Conservation (phyloP, 2,797 vertebrate species). For the Pseudotriccus pelzelni region DNA sequence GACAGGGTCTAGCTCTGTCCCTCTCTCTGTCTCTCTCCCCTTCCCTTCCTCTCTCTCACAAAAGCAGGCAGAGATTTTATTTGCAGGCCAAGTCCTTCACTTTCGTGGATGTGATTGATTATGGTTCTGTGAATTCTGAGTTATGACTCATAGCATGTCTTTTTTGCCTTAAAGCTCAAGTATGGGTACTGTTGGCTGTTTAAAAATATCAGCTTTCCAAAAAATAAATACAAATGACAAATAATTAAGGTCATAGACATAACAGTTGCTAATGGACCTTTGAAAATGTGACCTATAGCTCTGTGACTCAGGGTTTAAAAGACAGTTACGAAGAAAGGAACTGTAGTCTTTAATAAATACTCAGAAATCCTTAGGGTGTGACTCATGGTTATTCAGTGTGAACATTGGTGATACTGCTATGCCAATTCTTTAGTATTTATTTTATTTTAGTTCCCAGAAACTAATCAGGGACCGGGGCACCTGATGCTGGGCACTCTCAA, state of each 20-base stretch:
- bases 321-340: neutral
- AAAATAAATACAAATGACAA: neutral
- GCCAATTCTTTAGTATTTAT: neutral
- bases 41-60: neutral
- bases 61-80: neutral
- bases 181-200: neutral
- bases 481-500: neutral
- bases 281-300: neutral
- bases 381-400: neutral
- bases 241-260: neutral
- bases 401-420: neutral
- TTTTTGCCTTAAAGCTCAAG: neutral
- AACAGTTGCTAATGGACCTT: neutral
- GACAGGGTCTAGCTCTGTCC: neutral
- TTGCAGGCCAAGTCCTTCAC: neutral
- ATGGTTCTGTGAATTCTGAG: neutral
- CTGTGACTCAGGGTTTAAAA: neutral
- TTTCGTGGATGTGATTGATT: neutral
- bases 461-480: neutral
- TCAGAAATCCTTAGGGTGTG: neutral
- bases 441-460: neutral
- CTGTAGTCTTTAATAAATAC: neutral
- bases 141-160: neutral
- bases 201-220: neutral
- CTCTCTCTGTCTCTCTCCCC: neutral